Conservation (phyloP, 2,113 vertebrate genomes). For the Todiramphus chloris region DNA sequence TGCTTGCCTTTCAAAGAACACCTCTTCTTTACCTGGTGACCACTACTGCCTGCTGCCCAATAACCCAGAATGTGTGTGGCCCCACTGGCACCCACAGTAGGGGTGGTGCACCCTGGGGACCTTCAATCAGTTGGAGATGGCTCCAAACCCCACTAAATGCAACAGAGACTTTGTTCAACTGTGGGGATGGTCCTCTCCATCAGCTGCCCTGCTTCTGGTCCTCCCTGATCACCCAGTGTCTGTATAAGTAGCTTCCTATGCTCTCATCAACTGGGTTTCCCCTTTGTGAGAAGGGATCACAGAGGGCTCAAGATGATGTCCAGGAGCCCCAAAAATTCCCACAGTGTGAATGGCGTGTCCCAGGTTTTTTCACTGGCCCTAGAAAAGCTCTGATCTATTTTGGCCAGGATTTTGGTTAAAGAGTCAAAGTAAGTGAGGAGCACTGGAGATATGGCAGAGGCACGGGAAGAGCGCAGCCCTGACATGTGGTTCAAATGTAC, state of each 20-base stretch:
- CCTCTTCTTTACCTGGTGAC: background rate
- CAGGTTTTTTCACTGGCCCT: background rate
- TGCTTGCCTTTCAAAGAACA: background rate
- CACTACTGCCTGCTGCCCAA: background rate
- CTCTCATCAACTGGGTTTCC: background rate
- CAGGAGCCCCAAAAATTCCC: background rate
- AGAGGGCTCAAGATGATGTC: background rate
- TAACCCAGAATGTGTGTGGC: background rate
- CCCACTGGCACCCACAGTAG: background rate
- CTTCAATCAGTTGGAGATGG: background rate
- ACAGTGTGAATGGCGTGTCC: accelerated
- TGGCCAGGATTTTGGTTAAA: background rate
- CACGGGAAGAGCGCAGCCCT: background rate
- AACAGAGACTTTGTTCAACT: background rate
- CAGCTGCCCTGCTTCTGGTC: background rate
- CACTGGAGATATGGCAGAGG: accelerated
- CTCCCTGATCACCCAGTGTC: background rate
- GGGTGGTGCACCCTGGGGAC: background rate
- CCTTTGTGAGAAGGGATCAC: background rate
- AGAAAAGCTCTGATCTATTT: background rate
- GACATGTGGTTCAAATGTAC: accelerated
- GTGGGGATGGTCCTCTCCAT: background rate
- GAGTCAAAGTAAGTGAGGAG: background rate
- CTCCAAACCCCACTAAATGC: background rate
- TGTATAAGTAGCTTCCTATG: background rate